Conservation (phyloP, 2,888 invertebrate species). For the Cyrtodaria siliqua region DNA sequence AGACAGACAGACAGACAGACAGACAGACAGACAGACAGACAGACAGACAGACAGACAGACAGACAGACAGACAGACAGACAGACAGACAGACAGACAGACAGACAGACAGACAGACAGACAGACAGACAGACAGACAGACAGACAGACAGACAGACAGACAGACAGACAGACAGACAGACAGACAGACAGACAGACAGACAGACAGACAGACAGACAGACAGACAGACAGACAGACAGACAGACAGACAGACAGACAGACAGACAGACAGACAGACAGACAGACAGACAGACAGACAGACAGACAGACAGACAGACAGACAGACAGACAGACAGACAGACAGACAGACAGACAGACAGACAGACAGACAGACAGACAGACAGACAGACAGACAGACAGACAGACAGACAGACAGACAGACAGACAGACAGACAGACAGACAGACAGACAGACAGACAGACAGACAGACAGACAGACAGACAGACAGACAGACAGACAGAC, state of each 20-base stretch:
- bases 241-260: conserved; percentile 1
- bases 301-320: conserved; percentile 3
- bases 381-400: conserved; percentile 3
- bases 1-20: conserved; percentile 9
- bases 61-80: conserved; percentile 11
- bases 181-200: conserved; percentile 11
- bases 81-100: conserved; percentile 11
- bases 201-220: conserved; percentile 11
- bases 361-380: conserved; percentile 3
- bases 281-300: conserved; percentile 3
- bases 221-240: conserved; percentile 14
- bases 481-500: conserved; percentile 3
- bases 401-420: conserved; percentile 3
- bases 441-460: conserved; percentile 3
- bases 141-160: conserved; percentile 9
- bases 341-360: conserved; percentile 3
- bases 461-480: conserved; percentile 3
- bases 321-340: conserved; percentile 3
- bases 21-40: conserved; percentile 9
- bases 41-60: conserved; percentile 9
- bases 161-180: conserved; percentile 9
- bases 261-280: conserved; percentile 3
- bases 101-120: conserved; percentile 14
- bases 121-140: conserved; percentile 9
- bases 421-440: conserved; percentile 3